Evolutionary conservation across 2,113 vertebrate genomes (phyloP).

Genomic region (Burhinus bistriatus): DNA sequence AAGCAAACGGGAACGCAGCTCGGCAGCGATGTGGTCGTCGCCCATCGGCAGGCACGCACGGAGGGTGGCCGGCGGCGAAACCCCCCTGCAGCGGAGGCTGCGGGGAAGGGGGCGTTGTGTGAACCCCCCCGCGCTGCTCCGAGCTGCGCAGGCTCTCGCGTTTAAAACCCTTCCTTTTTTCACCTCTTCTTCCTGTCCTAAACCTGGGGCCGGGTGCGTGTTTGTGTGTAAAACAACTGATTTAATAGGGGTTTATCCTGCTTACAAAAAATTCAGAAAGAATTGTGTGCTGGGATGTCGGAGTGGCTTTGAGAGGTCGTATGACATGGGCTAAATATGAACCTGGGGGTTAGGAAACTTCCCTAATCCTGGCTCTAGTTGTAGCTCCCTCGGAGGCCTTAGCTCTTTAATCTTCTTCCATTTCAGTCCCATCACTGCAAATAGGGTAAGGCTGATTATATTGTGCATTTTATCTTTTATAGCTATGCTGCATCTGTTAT

Average conservation of each 20-base stretch:
- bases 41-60: background rate
- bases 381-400: background rate
- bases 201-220: background rate
- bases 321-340: background rate
- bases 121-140: background rate
- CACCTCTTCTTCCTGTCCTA: background rate
- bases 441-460: slow-evolving; percentile 49
- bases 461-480: slow-evolving; percentile 34
- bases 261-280: background rate
- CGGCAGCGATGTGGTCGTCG: fast-evolving
- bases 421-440: slow-evolving; percentile 4
- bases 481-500: background rate
- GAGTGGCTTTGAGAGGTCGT: background rate
- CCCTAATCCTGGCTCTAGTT: slow-evolving; percentile 12
- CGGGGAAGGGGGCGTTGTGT: background rate
- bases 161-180: background rate
- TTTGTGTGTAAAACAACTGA: background rate
- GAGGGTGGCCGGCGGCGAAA: too few relatives aligned
- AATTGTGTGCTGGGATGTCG: background rate
- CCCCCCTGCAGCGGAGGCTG: background rate
- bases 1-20: background rate
- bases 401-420: slow-evolving; percentile 30
- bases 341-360: background rate
- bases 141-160: background rate
- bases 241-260: background rate